A percentile compares a stretch with the other conserved stretches of the same genome.
Evolutionary conservation across 2,113 vertebrate genomes (phyloP).

Genomic region (Callipepla californica): DNA sequence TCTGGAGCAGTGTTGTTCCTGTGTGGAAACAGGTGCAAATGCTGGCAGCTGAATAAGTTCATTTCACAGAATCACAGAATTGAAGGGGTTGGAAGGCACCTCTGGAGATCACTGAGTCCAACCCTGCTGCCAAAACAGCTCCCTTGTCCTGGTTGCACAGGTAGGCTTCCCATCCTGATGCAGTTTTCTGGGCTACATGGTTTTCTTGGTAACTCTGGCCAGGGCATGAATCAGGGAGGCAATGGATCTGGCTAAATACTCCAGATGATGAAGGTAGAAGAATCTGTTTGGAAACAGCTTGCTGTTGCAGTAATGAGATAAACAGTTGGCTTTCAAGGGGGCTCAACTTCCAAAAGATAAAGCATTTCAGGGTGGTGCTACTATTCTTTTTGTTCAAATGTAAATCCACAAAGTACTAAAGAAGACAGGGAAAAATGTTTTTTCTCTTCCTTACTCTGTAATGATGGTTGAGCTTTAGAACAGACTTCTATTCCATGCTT

Average conservation of each 20-base stretch:
- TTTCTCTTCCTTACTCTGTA: not conserved
- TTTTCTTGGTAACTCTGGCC: not conserved
- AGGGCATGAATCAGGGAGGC: not conserved
- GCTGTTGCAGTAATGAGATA: not conserved
- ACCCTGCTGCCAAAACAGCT: too few species aligned
- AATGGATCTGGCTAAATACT: not conserved
- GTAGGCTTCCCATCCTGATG: not conserved
- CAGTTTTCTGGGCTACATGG: not conserved
- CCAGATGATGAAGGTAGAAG: not conserved
- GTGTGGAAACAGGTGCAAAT: rapidly evolving
- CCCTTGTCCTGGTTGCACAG: too few species aligned
- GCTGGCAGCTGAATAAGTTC: not conserved
- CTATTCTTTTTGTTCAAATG: not conserved
- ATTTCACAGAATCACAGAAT: not conserved
- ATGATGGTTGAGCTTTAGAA: not conserved
- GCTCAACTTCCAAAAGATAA: not conserved
- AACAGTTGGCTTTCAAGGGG: not conserved
- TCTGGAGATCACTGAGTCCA: too few species aligned
- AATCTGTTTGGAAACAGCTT: not conserved
- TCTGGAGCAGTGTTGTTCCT: not conserved
- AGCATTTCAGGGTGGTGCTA: not conserved
- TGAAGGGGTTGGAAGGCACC: too few species aligned
- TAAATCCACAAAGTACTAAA: not conserved
- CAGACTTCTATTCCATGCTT: rapidly evolving
- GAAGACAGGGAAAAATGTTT: not conserved